Percentiles rank a stretch among this genome's conserved stretches.
Evolutionary conservation across 2,113 vertebrate species (phyloP).

Genomic region (Muscicapa adusta): DNA sequence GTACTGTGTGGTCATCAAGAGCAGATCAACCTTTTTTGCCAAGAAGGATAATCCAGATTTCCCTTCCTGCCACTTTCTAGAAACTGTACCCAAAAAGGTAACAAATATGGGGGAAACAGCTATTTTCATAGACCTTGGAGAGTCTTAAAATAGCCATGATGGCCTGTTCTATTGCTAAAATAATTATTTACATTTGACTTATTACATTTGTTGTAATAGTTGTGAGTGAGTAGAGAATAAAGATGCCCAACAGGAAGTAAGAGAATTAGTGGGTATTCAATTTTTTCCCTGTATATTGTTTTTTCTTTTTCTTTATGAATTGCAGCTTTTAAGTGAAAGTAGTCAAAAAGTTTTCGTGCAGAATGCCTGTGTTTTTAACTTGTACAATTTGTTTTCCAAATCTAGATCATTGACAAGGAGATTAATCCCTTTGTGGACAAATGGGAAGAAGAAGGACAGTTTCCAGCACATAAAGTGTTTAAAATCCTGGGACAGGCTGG

Average conservation of each 20-base stretch:
- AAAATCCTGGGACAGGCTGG: slow-evolving; percentile 80
- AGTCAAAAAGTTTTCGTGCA: background rate
- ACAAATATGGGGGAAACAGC: background rate
- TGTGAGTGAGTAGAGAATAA: background rate
- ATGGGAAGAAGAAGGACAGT: slow-evolving; percentile 80
- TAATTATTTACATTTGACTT: background rate
- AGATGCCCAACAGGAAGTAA: background rate
- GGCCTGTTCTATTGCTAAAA: background rate
- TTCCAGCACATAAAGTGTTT: slow-evolving; percentile 83
- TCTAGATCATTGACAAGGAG: slow-evolving; percentile 82
- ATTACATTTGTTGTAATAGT: background rate
- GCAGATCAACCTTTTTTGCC: background rate
- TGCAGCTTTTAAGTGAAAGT: background rate
- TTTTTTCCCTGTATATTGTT: background rate
- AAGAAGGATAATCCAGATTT: background rate
- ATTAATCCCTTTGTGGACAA: slow-evolving; percentile 83
- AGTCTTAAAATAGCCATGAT: background rate
- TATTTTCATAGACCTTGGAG: background rate
- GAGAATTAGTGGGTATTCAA: background rate
- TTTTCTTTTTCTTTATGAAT: background rate
- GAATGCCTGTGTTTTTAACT: background rate
- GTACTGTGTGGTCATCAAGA: accelerated
- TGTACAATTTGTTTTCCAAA: background rate
- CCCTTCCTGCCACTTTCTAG: background rate
- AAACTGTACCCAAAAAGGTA: background rate